Base-by-base conservation (phyloP, 1,140 invertebrate genomes). In the Vanessa tameamea region DNA sequence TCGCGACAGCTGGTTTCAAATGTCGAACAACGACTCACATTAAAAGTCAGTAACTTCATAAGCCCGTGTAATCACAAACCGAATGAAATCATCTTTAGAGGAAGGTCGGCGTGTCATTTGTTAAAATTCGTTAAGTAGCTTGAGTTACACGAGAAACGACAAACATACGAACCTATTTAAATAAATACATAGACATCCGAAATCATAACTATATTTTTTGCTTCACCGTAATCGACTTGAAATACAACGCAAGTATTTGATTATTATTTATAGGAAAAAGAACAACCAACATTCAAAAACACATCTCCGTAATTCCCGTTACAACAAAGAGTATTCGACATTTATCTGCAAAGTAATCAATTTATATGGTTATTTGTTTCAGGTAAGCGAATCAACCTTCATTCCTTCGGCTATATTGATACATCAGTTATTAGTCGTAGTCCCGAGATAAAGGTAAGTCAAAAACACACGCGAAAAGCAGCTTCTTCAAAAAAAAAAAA, bases 301-400 rank as follows among this genome's bases (percentile, higher is more conserved):
- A 26, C 20, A 20, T 31, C 31, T 53, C 23, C 15, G 15, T 51
- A 55, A 7, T 55, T 57, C 51, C 31, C 57, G 23, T 61, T 67
- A 48, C 51, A 70, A 75, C 72, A 75, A 71, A 71, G 47, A 47
- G 23, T 67, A 61, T 67, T 53, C 23, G 57, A 75, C 57, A 26
- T 75, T 75, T 75, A 53, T 66, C 66, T 61, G 50, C 57, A 64
- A 69, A 67, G 48, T 71, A 75, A 71, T 75, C 73, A 75, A 61
- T 71, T 66, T 73, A 64, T 72, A 76, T 75, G 61, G 51, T 75
- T 75, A 68, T 78, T 78, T 78, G 72, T 78, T 78, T 75, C 76
- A 78, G 76, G 76, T 78, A 78, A 78, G 76, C 76, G 69, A 78
- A 77, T 75, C 64, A 57, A 59, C 68, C 26, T 65, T 50, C 67